These are phyloP conservation scores for Microctonus aethiopoides DNA, from an alignment of 2,888 invertebrate species.

Conservation along the genomic window DNA sequence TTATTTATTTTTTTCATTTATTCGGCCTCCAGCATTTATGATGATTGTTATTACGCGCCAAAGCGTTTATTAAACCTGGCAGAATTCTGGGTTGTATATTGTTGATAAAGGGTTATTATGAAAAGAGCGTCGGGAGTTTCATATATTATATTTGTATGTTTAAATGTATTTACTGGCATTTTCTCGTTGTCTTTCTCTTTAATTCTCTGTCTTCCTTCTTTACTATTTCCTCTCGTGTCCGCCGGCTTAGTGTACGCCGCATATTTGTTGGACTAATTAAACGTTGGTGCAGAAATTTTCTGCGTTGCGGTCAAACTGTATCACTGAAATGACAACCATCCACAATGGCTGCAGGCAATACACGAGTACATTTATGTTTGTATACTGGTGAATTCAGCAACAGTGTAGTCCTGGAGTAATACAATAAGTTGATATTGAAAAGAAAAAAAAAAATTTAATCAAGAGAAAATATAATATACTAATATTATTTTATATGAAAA, in stretches of 20 bases:
- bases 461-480: too few species aligned
- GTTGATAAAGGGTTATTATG: constrained; percentile 12
- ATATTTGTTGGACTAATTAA: constrained; percentile 45
- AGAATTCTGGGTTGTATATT: neutral
- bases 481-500: too few species aligned
- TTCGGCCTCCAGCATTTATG: constrained; percentile 33
- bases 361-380: neutral
- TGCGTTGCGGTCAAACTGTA: constrained; percentile 38
- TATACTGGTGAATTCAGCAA: neutral
- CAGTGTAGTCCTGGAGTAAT: neutral
- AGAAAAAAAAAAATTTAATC: neutral
- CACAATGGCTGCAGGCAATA: constrained; percentile 13
- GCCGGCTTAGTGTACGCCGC: constrained; percentile 38
- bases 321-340: constrained; percentile 33
- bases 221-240: neutral
- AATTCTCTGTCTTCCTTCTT: neutral
- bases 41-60: constrained; percentile 31
- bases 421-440: neutral
- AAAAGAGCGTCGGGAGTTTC: constrained; percentile 12
- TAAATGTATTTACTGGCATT: neutral
- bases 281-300: constrained; percentile 37
- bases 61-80: constrained; percentile 35
- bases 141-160: neutral
- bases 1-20: constrained; percentile 29
- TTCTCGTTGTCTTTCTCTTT: neutral